phyloP scores from a whole-genome alignment of 2,888 invertebrate species.

The Altica lythri region DNA sequence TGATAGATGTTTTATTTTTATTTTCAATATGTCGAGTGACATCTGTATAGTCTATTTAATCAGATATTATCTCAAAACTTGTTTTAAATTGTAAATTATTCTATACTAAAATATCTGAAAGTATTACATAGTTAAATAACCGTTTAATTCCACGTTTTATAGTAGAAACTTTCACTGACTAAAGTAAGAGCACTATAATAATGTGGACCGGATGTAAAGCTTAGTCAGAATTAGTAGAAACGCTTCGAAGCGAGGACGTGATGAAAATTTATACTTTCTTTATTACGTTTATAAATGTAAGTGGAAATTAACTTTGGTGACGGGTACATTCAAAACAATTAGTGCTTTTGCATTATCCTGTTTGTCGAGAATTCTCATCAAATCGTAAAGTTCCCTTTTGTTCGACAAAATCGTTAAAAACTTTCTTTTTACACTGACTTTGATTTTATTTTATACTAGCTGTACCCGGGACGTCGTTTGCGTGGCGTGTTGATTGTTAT shows the following conservation, averaged over 20 bases:
- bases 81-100: no score
- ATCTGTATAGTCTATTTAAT: no score
- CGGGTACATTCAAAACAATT: conserved; percentile 36
- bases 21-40: no score
- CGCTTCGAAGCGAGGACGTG: conserved; percentile 33
- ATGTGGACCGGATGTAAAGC: conserved; percentile 36
- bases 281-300: conserved; percentile 36
- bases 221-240: conserved; percentile 38
- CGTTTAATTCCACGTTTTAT: conserved; percentile 5
- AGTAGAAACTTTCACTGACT: conserved; percentile 10
- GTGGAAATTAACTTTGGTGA: conserved; percentile 38
- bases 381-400: conserved; percentile 7
- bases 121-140: no score
- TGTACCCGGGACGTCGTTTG: no score
- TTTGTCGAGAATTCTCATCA: conserved; percentile 8
- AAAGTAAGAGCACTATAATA: conserved; percentile 26
- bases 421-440: no score
- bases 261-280: conserved; percentile 41
- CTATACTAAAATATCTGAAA: no score
- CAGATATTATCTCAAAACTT: no score
- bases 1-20: no score
- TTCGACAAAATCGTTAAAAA: no score
- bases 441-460: no score
- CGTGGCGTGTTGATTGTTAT: no score
- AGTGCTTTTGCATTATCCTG: conserved; percentile 13